A percentile compares a stretch with the other conserved stretches of the same genome.
Evolutionary conservation across 2,888 invertebrate genomes (phyloP).

Genomic region (Xestia c-nigrum): DNA sequence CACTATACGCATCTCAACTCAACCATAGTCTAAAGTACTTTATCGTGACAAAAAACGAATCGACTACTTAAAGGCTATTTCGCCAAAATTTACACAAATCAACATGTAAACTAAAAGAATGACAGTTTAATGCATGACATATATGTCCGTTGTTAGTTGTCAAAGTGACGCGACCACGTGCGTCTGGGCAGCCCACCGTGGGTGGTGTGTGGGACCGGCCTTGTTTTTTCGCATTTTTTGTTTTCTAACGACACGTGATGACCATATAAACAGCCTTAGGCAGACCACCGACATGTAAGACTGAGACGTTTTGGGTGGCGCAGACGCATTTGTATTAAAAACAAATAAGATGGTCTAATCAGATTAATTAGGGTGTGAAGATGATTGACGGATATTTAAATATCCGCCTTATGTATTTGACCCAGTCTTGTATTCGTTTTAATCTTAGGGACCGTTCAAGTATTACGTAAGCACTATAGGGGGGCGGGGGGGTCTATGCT

Average conservation of each 20-base stretch:
- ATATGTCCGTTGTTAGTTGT: slow-evolving; percentile 50
- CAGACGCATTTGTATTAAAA: slow-evolving; percentile 45
- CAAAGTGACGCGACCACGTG: slow-evolving; percentile 72
- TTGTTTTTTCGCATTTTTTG: slow-evolving; percentile 67
- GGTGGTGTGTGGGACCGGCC: slow-evolving; percentile 67
- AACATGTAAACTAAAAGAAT: slow-evolving; percentile 37
- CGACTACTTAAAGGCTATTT: not conserved
- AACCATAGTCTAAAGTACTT: not conserved
- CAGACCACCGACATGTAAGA: slow-evolving; percentile 65
- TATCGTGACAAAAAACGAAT: not conserved
- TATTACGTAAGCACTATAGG: no score
- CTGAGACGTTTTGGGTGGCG: slow-evolving; percentile 43
- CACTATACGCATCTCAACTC: no score
- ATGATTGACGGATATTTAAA: slow-evolving; percentile 47
- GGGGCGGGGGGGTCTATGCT: no score
- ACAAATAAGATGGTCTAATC: slow-evolving; percentile 34
- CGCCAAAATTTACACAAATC: slow-evolving; percentile 23
- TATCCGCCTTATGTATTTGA: slow-evolving; percentile 32
- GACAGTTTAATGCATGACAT: slow-evolving; percentile 28
- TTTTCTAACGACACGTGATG: slow-evolving; percentile 76
- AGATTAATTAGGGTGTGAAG: slow-evolving; percentile 34
- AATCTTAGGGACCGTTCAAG: no score
- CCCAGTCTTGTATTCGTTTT: slow-evolving; percentile 1
- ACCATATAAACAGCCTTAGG: slow-evolving; percentile 72
- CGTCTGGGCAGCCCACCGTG: slow-evolving; percentile 63